phyloP scores from a whole-genome alignment of 2,888 invertebrate species.

The Platerodrilus igneus region DNA sequence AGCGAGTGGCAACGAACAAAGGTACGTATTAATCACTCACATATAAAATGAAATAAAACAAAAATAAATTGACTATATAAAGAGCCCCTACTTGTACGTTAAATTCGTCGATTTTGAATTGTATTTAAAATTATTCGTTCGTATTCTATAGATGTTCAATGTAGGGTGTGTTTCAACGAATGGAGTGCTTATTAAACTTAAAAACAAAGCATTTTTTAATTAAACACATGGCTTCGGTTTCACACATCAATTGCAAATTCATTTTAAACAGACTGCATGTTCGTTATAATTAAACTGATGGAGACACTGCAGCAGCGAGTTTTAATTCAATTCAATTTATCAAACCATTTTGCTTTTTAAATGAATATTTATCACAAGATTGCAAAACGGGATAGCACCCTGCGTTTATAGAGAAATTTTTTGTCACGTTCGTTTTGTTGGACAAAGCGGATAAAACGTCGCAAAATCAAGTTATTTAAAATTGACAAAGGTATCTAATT shows the following conservation, averaged over 20 bases:
- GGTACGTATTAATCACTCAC: constrained; percentile 22
- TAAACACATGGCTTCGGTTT: constrained; percentile 47
- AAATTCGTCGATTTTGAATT: constrained; percentile 40
- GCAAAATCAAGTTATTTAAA: no score
- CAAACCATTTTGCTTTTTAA: constrained; percentile 9
- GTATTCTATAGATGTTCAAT: constrained; percentile 40
- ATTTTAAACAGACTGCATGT: constrained; percentile 44
- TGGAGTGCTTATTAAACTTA: constrained; percentile 48
- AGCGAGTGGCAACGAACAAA: no score
- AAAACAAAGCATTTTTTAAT: constrained; percentile 50
- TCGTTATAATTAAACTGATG: constrained; percentile 46
- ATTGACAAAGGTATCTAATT: no score
- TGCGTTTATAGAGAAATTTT: no score
- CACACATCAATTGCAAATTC: constrained; percentile 49
- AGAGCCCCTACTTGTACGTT: constrained; percentile 34
- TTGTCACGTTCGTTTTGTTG: no score
- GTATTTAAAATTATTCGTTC: constrained; percentile 43
- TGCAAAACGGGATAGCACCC: no score
- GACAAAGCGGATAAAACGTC: no score
- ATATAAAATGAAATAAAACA: constrained; percentile 23
- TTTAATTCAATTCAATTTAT: constrained; percentile 14
- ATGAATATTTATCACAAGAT: no score
- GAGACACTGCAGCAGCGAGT: constrained; percentile 30
- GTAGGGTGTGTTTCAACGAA: constrained; percentile 41
- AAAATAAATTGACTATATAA: constrained; percentile 24